phyloP scores from a whole-genome alignment of 2,113 vertebrate species.

The Eclectus roratus region DNA sequence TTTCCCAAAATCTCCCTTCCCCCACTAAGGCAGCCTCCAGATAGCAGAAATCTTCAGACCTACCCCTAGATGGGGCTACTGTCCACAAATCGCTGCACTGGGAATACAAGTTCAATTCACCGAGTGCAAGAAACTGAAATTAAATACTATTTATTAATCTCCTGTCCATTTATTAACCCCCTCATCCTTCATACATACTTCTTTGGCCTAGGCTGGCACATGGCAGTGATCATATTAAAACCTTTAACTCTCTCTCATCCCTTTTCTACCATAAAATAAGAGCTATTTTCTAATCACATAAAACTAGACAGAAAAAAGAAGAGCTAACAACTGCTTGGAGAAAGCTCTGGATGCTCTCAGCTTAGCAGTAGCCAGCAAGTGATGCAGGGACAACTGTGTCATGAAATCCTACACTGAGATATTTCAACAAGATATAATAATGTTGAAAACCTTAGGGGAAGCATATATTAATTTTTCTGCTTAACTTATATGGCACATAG shows the following conservation, averaged over 20 bases:
- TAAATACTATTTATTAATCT: slow-evolving; percentile 63
- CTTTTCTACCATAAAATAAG: not conserved
- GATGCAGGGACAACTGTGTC: not conserved
- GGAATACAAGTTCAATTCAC: not conserved
- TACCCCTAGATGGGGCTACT: slow-evolving; percentile 73
- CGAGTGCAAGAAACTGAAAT: not conserved
- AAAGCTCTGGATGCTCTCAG: not conserved
- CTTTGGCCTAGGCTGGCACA: not conserved
- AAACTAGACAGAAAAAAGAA: not conserved
- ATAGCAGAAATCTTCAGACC: not conserved
- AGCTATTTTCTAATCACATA: not conserved
- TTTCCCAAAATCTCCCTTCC: not conserved
- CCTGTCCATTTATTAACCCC: slow-evolving; percentile 55
- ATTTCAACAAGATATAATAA: not conserved
- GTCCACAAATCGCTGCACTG: not conserved
- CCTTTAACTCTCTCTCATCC: not conserved
- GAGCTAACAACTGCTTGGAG: accelerated
- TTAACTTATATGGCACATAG: not conserved
- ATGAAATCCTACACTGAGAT: not conserved
- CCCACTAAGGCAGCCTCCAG: not conserved
- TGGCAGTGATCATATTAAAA: not conserved
- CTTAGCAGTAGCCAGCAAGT: not conserved
- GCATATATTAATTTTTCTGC: not conserved
- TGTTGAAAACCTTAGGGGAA: not conserved
- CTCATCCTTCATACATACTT: slow-evolving; percentile 25